Base-by-base conservation (phyloP, 2,888 invertebrate species). In the Dermolepida albohirtum region DNA sequence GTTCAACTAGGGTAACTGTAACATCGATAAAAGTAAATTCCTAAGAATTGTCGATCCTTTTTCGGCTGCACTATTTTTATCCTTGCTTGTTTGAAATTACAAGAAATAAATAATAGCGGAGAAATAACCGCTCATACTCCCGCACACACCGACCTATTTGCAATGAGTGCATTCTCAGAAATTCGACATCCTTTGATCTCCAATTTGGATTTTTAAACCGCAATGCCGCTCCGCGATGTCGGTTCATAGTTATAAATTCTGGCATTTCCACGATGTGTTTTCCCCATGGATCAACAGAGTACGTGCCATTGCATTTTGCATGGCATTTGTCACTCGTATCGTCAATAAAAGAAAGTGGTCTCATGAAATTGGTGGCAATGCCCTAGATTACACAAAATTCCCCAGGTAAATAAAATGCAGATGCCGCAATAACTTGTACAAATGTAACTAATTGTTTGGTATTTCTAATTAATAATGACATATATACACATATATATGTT, bases 211-310 rank as follows among this genome's bases (percentile, higher is more conserved):
- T 68, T 70, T 70, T 50, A 55, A 47, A 70, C 70, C 70, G 43
- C 70, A 70, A 68, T 34, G 14, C n/a, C n/a, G n/a, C n/a, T n/a
- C n/a, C 16, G 34, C 49, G 27, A 34, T 43, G 34, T 50, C 62
- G 62, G 50, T 69, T 39, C 66, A 34, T 54, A 55, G 44, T 52
- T 62, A 62, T 49, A 49, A 47, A 49, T 54, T 62, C 66, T 47
- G 59, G 55, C 64, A 63, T 68, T 70, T 68, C 57, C 68, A 62
- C 62, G 41, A 49, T 40, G 68, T 68, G 62, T 50, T 70, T 70
- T 68, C 70, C 34, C 70, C 57, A 70, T 70, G 67, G 70, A 50
- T 70, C 70, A 70, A 64, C 67, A 43, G 17, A 43, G 34, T 64
- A 55, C 54, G 66, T 63, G 17, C 54, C 29, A 5, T 7, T 34